Evolutionary conservation across 2,113 vertebrate genomes (phyloP).

Genomic region (Crotalus tigris): DNA sequence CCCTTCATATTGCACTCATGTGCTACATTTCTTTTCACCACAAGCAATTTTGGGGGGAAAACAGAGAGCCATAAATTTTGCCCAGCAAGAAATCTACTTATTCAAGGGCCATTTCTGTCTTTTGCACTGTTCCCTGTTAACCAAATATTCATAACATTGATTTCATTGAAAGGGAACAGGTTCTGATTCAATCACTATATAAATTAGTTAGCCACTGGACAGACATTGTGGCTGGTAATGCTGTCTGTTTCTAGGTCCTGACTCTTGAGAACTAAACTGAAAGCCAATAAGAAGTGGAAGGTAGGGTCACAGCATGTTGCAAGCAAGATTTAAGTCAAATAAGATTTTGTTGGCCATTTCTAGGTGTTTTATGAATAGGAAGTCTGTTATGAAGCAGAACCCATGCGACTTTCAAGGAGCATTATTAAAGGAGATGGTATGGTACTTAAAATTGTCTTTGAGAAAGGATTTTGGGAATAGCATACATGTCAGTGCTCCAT

Average conservation of each 20-base stretch:
- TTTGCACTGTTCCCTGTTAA: no score
- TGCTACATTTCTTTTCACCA: neutral
- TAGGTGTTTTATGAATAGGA: neutral
- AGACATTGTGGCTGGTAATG: neutral
- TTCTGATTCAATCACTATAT: neutral
- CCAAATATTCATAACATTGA: neutral
- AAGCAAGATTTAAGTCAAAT: neutral
- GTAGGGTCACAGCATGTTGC: neutral
- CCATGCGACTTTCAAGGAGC: neutral
- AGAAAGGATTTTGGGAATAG: neutral
- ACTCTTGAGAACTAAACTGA: neutral
- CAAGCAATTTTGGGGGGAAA: neutral
- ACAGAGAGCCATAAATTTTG: neutral
- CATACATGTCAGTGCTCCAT: neutral
- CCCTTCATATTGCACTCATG: neutral
- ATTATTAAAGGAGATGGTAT: neutral
- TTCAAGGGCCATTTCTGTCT: neutral
- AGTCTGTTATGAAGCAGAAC: neutral
- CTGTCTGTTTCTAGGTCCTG: neutral
- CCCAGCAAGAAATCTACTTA: neutral
- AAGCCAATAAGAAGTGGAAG: neutral
- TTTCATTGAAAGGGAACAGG: neutral
- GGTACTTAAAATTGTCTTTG: neutral
- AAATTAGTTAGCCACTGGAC: neutral
- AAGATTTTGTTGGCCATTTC: no score